Evolutionary conservation across 2,888 invertebrate genomes (phyloP).

Genomic region (Deilephila porcellus): DNA sequence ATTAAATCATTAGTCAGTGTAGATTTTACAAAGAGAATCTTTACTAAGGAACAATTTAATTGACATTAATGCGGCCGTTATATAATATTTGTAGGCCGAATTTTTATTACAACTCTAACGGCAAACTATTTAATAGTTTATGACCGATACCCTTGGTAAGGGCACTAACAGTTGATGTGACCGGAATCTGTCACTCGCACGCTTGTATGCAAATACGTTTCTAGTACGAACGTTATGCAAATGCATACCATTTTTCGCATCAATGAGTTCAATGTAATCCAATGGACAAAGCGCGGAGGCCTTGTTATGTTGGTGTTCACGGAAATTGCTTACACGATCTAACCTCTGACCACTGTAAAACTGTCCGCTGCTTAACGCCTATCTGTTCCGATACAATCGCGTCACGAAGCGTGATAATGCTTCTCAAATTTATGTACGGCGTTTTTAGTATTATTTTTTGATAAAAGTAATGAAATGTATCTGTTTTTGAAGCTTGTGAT

Average conservation of each 20-base stretch:
- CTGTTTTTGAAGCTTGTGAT: slow-evolving; percentile 2
- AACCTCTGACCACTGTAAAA: slow-evolving; percentile 53
- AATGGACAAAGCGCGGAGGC: slow-evolving; percentile 27
- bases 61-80: no score
- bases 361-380: slow-evolving; percentile 52
- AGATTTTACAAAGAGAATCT: no score
- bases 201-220: slow-evolving; percentile 55
- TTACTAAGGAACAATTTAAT: no score
- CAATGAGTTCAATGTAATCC: slow-evolving; percentile 43
- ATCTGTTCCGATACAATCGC: slow-evolving; percentile 42
- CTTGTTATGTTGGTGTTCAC: slow-evolving; percentile 46
- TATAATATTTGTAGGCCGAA: not conserved
- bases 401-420: slow-evolving; percentile 32
- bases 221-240: slow-evolving; percentile 43
- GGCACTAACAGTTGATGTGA: slow-evolving; percentile 44
- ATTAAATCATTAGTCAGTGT: no score
- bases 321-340: slow-evolving; percentile 46
- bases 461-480: slow-evolving; percentile 23
- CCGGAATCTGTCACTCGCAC: slow-evolving; percentile 54
- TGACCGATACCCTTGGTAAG: slow-evolving; percentile 41
- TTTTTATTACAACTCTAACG: not conserved
- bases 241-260: slow-evolving; percentile 47
- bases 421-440: slow-evolving; percentile 6
- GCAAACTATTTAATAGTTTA: slow-evolving; percentile 29
- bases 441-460: slow-evolving; percentile 22